phyloP scores from a whole-genome alignment of 2,888 invertebrate species.

The Apodemia hepburni region DNA sequence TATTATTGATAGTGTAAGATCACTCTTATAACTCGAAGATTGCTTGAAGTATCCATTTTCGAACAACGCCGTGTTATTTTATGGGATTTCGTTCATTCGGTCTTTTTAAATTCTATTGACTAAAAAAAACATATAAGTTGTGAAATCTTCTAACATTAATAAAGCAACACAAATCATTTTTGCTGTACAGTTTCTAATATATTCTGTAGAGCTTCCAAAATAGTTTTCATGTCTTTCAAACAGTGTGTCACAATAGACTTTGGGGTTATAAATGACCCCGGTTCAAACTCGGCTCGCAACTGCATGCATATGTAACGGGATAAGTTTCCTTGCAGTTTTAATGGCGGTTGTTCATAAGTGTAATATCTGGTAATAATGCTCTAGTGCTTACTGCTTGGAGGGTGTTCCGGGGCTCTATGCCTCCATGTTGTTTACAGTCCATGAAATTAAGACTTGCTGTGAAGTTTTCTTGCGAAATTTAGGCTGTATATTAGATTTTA shows the following conservation, averaged over 20 bases:
- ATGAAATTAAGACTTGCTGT: slow-evolving; percentile 26
- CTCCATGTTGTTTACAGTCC: slow-evolving; percentile 36
- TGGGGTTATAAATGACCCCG: slow-evolving; percentile 54
- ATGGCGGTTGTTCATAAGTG: slow-evolving; percentile 71
- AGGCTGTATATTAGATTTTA: slow-evolving; percentile 31
- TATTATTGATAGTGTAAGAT: too few species aligned
- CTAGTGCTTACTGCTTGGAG: slow-evolving; percentile 25
- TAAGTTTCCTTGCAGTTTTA: slow-evolving; percentile 64
- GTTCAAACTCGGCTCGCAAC: slow-evolving; percentile 44
- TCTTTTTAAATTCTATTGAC: too few species aligned
- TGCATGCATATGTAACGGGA: slow-evolving; percentile 67
- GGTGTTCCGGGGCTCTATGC: slow-evolving; percentile 32
- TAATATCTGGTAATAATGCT: slow-evolving; percentile 66
- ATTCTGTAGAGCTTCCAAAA: not conserved
- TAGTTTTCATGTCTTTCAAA: slow-evolving; percentile 10
- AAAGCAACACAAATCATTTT: too few species aligned
- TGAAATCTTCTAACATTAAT: too few species aligned
- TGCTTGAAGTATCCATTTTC: too few species aligned
- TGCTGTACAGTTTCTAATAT: not conserved
- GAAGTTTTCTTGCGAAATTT: slow-evolving; percentile 21
- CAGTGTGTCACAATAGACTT: slow-evolving; percentile 41
- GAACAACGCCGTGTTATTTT: too few species aligned
- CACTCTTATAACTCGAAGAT: too few species aligned
- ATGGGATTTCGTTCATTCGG: too few species aligned
- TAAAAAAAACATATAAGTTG: too few species aligned